Base-by-base conservation (phyloP, 2,888 invertebrate genomes). In the Acanthoscelides obtectus region DNA sequence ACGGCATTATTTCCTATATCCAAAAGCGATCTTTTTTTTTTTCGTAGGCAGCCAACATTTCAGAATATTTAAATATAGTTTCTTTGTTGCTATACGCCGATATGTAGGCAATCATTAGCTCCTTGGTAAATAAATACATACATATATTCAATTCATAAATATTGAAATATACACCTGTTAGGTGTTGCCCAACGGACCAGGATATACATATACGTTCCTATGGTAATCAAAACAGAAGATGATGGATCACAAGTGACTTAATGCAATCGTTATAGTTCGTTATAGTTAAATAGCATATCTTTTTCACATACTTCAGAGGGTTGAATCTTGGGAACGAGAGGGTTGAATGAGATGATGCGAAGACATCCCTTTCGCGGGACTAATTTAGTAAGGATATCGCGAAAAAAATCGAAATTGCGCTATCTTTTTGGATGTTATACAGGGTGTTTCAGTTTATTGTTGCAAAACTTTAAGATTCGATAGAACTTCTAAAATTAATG, bases 101-200 rank as follows among this genome's bases (percentile, higher is more conserved):
- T 45, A 45, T 45, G 45, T 45, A 45, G 45, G 45, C 45, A 45
- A 45, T 45, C 45, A 45, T 45, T 45, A 45, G 45, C 12, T 45
- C 45, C 45, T 45, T 45, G 45, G 45, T 45, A 45, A 45, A 45
- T 45, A 45, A 66, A 64, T 67, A 64, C 67, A 68, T 63, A 68
- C 68, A 71, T 68, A 22, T 27, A 71, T 68, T 64, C 64, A 68
- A 71, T 64, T 71, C 71, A 71, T 71, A 71, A 71, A 71, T 71
- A 71, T 71, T 71, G 71, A 71, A 71, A 71, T 71, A 71, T 71
- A 68, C 71, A 71, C 71, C 71, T 71, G 71, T 71, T 68, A 64
- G 66, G 65, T 65, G 71, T 68, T 68, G 67, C 68, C 64, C 63
- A 68, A 65, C 71, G 66, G 64, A 68, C 68, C 68, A 64, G 68